These are phyloP conservation scores for Butorides virescens DNA, from an alignment of 2,113 vertebrate genomes.

Conservation along the genomic window DNA sequence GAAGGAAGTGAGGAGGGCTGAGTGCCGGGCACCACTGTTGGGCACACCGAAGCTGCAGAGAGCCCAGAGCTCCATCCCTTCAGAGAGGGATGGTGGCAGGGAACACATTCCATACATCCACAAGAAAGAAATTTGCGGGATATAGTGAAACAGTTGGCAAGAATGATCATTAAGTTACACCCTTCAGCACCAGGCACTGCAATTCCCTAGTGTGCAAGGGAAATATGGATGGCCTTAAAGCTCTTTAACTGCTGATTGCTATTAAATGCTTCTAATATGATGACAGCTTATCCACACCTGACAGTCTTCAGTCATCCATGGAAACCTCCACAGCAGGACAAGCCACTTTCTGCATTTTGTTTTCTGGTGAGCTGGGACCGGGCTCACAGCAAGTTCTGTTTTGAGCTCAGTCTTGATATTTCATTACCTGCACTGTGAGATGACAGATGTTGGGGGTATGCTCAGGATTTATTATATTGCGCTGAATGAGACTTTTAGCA, in stretches of 20 bases:
- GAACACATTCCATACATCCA: background rate
- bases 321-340: background rate
- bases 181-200: background rate
- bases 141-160: background rate
- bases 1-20: background rate
- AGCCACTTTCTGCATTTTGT: background rate
- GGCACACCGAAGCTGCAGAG: background rate
- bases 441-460: background rate
- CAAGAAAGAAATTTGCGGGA: background rate
- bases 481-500: background rate
- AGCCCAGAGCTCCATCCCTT: background rate
- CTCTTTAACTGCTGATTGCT: background rate
- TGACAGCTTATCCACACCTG: background rate
- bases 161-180: background rate
- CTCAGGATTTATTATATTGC: background rate
- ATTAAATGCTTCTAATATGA: background rate
- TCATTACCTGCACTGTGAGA: background rate
- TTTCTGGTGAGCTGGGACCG: background rate
- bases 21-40: background rate
- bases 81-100: background rate
- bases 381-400: background rate
- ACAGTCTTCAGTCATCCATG: background rate
- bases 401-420: background rate
- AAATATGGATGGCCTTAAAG: background rate
- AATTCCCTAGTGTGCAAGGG: background rate